These are phyloP conservation scores for Agelastica alni DNA, from an alignment of 2,888 invertebrate species.

Conservation along the genomic window DNA sequence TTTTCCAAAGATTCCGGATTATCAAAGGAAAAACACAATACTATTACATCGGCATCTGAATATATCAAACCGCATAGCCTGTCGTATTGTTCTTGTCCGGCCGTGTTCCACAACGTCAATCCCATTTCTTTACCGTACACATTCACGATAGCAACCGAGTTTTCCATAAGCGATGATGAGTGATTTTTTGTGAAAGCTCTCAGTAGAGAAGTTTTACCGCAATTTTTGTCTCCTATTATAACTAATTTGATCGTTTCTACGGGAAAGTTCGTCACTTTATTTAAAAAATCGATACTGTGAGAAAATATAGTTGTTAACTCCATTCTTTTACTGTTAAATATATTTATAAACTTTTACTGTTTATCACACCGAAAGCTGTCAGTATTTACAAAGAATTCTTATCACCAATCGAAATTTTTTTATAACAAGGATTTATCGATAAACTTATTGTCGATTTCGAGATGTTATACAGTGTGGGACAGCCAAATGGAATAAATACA, in stretches of 20 bases:
- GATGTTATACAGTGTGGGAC: too few species aligned
- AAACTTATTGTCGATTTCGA: too few species aligned
- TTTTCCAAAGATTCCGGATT: slow-evolving; percentile 3
- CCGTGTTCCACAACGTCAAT: slow-evolving; percentile 1
- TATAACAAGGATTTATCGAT: too few species aligned
- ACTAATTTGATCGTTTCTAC: background rate
- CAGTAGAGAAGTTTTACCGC: slow-evolving; percentile 2
- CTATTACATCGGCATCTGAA: background rate
- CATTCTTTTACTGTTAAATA: too few species aligned
- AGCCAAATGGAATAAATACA: too few species aligned
- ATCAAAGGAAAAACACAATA: slow-evolving; percentile 4
- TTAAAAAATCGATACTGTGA: too few species aligned
- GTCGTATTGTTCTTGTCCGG: slow-evolving; percentile 7
- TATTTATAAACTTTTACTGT: too few species aligned
- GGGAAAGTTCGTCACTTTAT: too few species aligned
- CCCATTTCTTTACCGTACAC: background rate
- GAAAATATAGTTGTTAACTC: too few species aligned
- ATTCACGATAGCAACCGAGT: background rate
- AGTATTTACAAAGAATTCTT: too few species aligned
- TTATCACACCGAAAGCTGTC: too few species aligned
- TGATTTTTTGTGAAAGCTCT: slow-evolving; percentile 1
- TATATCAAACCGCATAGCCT: background rate
- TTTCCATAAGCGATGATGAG: background rate
- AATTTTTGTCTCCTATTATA: background rate
- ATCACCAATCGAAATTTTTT: too few species aligned